Evolutionary conservation across 2,113 vertebrate species (phyloP).

Genomic region (Sardina pilchardus): DNA sequence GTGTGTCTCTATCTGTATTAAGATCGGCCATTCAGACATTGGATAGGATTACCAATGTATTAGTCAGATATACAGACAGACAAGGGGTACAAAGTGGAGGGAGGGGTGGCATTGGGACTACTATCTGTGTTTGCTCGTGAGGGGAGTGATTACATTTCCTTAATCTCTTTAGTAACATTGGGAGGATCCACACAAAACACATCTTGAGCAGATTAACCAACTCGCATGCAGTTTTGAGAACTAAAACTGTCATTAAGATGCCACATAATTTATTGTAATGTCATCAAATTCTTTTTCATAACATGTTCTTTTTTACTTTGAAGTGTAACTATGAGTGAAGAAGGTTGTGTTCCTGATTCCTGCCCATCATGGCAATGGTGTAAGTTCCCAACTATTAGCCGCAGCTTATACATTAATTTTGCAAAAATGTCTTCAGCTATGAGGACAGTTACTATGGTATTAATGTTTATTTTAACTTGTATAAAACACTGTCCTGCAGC

Average conservation of each 20-base stretch:
- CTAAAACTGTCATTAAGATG: not conserved
- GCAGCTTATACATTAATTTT: too few species aligned
- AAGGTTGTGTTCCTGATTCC: not conserved
- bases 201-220: too few species aligned
- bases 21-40: not conserved
- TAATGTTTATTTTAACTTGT: too few species aligned
- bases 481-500: too few species aligned
- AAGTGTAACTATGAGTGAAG: not conserved
- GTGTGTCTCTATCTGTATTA: not conserved
- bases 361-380: not conserved
- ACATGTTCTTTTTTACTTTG: not conserved
- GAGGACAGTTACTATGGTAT: too few species aligned
- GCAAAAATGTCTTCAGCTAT: too few species aligned
- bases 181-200: not conserved
- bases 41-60: not conserved
- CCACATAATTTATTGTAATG: not conserved
- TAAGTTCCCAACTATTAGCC: too few species aligned
- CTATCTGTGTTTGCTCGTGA: not conserved
- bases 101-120: not conserved
- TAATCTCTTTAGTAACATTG: constrained; percentile 5
- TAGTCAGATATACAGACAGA: not conserved
- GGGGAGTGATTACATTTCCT: not conserved
- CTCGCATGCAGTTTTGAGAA: not conserved
- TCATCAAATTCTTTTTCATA: too few species aligned
- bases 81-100: not conserved